Percentiles rank a stretch among this genome's conserved stretches.
These are phyloP conservation scores for Drosophila sechellia DNA, from an alignment of 1,140 invertebrate species.

Conservation along the genomic window DNA sequence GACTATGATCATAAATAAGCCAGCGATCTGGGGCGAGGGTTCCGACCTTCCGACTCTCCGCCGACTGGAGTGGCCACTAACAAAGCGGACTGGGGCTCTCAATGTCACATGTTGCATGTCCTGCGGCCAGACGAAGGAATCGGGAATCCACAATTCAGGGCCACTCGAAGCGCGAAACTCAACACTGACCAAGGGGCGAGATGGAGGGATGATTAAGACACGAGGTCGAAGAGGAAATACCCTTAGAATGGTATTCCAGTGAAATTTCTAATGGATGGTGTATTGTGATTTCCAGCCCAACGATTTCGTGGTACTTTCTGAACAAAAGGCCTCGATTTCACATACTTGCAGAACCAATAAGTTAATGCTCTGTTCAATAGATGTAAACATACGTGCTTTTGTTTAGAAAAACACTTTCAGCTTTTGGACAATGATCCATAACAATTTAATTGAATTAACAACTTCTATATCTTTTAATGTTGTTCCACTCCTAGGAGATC, in stretches of 20 bases:
- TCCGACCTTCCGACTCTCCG: constrained; percentile 10
- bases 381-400: constrained; percentile 1
- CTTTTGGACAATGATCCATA: too few relatives aligned
- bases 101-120: constrained; percentile 82
- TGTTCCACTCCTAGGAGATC: too few relatives aligned
- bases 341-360: constrained; percentile 6
- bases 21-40: constrained; percentile 7
- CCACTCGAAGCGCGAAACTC: constrained; percentile 79
- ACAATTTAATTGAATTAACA: too few relatives aligned
- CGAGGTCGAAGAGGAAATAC: constrained; percentile 28
- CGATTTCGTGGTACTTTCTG: constrained; percentile 4
- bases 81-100: constrained; percentile 49
- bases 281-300: constrained; percentile 20
- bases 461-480: too few relatives aligned
- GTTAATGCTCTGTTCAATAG: constrained; percentile 9
- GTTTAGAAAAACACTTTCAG: background rate
- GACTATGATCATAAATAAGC: constrained; percentile 50
- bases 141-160: constrained; percentile 43
- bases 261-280: constrained; percentile 5
- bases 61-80: constrained; percentile 14
- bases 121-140: constrained; percentile 43
- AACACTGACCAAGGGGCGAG: constrained; percentile 55
- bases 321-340: background rate
- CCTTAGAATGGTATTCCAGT: background rate
- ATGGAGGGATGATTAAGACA: background rate